Percentiles rank a stretch among this genome's conserved stretches.
These are phyloP conservation scores for Melanotaenia nigrans DNA, from an alignment of 2,797 vertebrate genomes.

Conservation along the genomic window DNA sequence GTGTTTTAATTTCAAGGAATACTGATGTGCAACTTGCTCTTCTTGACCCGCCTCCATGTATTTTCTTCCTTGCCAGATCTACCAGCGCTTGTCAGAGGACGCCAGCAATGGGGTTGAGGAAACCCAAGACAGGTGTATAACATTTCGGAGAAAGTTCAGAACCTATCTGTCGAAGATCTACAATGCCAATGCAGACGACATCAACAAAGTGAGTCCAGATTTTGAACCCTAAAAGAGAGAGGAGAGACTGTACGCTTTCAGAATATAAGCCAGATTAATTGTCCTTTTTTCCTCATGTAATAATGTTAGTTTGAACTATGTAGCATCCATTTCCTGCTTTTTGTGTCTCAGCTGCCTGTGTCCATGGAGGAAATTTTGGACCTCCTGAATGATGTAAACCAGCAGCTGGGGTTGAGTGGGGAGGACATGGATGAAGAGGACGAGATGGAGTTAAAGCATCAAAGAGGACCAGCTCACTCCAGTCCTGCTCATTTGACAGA, in stretches of 20 bases:
- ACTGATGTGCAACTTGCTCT: background rate
- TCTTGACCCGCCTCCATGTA: background rate
- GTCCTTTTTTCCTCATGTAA: background rate
- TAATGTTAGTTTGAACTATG: background rate
- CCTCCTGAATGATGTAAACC: constrained; percentile 90
- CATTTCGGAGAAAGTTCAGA: constrained; percentile 87
- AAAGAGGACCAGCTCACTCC: constrained; percentile 70
- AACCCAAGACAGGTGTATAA: constrained; percentile 90
- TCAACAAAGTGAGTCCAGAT: constrained; percentile 84
- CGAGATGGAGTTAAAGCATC: constrained; percentile 54
- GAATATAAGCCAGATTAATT: background rate
- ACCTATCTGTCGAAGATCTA: constrained; percentile 89
- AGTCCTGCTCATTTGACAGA: constrained; percentile 84
- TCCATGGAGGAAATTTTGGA: constrained; percentile 92
- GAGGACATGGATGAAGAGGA: constrained; percentile 80
- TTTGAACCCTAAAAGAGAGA: background rate
- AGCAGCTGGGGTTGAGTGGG: constrained; percentile 87
- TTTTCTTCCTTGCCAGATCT: constrained; percentile 83
- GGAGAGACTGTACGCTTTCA: background rate
- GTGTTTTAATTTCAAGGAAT: background rate
- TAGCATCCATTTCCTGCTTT: constrained; percentile 19
- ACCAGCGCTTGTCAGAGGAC: constrained; percentile 93
- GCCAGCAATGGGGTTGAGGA: constrained; percentile 90
- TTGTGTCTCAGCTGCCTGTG: constrained; percentile 86
- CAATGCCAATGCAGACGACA: constrained; percentile 83